Evolutionary conservation across 1,140 invertebrate genomes (phyloP), one percentile per base, ranked within the genome.

Genomic region (Ectropis grisescens): DNA sequence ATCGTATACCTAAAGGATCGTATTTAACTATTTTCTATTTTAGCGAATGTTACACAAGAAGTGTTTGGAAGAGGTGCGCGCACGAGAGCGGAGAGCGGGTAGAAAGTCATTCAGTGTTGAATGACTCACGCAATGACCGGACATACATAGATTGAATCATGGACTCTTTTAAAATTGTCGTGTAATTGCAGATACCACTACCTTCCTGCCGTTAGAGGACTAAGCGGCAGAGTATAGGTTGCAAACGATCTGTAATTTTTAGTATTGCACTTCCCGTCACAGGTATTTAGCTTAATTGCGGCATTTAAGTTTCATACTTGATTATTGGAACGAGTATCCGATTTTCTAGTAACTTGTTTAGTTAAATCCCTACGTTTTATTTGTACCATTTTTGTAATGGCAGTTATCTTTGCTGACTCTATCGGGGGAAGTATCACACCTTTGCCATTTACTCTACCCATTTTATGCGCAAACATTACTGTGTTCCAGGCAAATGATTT

Each of bases 11-110:
- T n/a, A 32, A 36, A 46, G 51, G 42, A 46, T 32, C 3, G 19
- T 23, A 35, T 48, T 19, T 19, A 19, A 19, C 16, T 19, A 19
- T 67, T 71, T 74, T 67, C 67, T 64, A 65, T 69, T 71, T 71
- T 67, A 62, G 53, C 61, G 50, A 57, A 47, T 37, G 44, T 67
- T 69, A 65, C 56, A 58, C 57, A 70, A 70, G 45, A 54, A 43
- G 36, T 33, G 37, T 58, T 60, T 44, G 40, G 33, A 50, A 69
- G 48, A 61, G 31, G 34, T 37, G 42, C 54, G 47, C 37, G 46
- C 51, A n/a, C n/a, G n/a, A n/a, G 47, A 39, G 37, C 47, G 13
- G 41, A 52, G 16, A 27, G 39, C 46, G 29, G 28, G 49, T 75
- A 68, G 70, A 75, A 72, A 75, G 66, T 64, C 41, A 34, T 39